Evolutionary conservation across 1,140 invertebrate species (phyloP).

Genomic region (Microvelia longipes): DNA sequence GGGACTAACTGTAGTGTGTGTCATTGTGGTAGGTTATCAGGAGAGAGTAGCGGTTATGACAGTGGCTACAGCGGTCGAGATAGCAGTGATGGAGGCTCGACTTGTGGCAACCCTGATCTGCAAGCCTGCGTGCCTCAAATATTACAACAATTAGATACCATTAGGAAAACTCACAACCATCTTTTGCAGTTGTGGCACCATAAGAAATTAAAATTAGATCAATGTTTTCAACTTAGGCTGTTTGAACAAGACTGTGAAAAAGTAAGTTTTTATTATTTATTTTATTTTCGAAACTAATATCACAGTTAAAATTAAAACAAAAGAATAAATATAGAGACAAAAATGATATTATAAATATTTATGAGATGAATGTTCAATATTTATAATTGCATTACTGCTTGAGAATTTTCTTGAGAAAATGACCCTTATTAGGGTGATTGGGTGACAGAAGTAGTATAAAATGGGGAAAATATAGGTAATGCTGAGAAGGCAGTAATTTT

Average conservation of each 20-base stretch:
- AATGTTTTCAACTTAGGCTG: constrained; percentile 83
- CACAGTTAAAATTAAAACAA: too few relatives aligned
- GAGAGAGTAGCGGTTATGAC: constrained; percentile 34
- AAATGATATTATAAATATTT: too few relatives aligned
- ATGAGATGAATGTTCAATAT: too few relatives aligned
- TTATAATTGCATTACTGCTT: too few relatives aligned
- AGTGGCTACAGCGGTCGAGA: constrained; percentile 39
- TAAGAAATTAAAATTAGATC: constrained; percentile 81
- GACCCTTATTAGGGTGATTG: too few relatives aligned
- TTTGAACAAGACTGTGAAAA: constrained; percentile 97
- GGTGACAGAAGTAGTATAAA: too few relatives aligned
- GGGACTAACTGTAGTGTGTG: too few relatives aligned
- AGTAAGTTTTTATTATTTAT: constrained; percentile 32
- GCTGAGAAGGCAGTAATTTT: too few relatives aligned
- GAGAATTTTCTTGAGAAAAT: too few relatives aligned
- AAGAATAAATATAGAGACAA: too few relatives aligned
- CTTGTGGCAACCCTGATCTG: constrained; percentile 53
- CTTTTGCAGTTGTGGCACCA: constrained; percentile 85
- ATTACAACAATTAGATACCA: constrained; percentile 59
- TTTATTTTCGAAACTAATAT: too few relatives aligned
- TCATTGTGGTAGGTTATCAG: constrained; percentile 23
- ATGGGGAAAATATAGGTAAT: too few relatives aligned
- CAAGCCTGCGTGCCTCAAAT: constrained; percentile 46
- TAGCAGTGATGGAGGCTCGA: constrained; percentile 34
- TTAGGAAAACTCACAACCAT: constrained; percentile 75